A percentile compares a stretch with the other conserved stretches of the same genome.
Conservation (phyloP, 1,140 invertebrate genomes). For the Drosophila equinoxialis region DNA sequence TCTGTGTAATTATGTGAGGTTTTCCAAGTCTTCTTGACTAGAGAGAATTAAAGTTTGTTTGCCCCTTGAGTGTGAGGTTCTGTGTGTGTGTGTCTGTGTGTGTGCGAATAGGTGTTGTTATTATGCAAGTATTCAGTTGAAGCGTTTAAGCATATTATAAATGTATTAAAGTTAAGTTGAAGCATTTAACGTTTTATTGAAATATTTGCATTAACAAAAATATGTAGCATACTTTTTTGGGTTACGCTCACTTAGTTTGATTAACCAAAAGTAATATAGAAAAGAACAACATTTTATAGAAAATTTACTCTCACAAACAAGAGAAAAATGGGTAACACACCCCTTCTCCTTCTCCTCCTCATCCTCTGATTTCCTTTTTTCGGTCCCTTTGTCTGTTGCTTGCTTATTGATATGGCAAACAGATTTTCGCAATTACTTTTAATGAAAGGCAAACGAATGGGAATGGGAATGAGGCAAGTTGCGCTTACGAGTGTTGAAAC, state of each 20-base stretch:
- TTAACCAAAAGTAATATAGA: not conserved
- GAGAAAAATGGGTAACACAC: too few species aligned
- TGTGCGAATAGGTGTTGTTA: not conserved
- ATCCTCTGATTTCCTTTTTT: not conserved
- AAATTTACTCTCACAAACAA: not conserved
- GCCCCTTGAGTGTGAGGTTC: conserved; percentile 1
- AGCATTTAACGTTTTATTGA: not conserved
- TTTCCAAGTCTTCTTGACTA: conserved; percentile 4
- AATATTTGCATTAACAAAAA: not conserved
- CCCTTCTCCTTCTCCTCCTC: not conserved
- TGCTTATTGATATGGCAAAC: conserved; percentile 62
- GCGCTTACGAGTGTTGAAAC: conserved; percentile 31
- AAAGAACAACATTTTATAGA: not conserved
- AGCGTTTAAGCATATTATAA: conserved; percentile 6
- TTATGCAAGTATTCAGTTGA: not conserved
- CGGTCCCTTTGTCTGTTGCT: not conserved
- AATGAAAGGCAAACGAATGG: conserved; percentile 43
- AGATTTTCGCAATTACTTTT: conserved; percentile 70
- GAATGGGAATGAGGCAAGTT: conserved; percentile 34
- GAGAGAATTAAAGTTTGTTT: conserved; percentile 16
- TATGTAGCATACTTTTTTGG: not conserved
- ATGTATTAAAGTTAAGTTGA: not conserved
- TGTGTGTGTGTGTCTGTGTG: conserved; percentile 3
- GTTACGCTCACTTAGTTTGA: not conserved
- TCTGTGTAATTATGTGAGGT: conserved; percentile 16